A percentile compares a stretch with the other conserved stretches of the same genome.
Conservation (phyloP, 92 coral and sea anemone genomes). For the Umimayanthus kanabou region DNA sequence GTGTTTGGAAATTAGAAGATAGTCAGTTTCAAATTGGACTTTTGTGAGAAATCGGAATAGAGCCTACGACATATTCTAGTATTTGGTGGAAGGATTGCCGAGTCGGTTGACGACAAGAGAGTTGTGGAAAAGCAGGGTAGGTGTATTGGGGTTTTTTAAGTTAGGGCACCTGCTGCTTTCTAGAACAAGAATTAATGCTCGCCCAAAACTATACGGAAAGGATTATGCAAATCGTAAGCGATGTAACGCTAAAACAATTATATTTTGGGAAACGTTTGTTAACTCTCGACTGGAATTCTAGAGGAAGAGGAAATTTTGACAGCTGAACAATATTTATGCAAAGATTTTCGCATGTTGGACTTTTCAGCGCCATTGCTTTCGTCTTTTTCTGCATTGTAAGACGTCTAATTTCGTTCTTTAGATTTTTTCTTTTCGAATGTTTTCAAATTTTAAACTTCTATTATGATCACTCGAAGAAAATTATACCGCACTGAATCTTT, state of each 20-base stretch:
- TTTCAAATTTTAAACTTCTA: background rate
- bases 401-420: background rate
- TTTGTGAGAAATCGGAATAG: too few species aligned
- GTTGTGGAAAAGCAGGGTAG: too few species aligned
- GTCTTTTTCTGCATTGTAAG: background rate
- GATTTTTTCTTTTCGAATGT: background rate
- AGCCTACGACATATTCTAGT: too few species aligned
- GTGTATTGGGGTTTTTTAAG: too few species aligned
- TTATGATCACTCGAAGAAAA: background rate
- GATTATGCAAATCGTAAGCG: background rate
- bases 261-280: too few species aligned
- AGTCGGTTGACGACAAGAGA: too few species aligned
- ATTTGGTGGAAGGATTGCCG: too few species aligned
- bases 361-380: background rate
- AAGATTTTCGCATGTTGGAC: background rate
- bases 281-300: background rate
- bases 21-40: too few species aligned
- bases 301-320: constrained; percentile 2
- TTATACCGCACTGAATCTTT: background rate
- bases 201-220: background rate
- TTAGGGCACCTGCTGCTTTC: too few species aligned
- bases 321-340: background rate
- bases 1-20: too few species aligned
- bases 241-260: background rate
- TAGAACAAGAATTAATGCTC: background rate